These are phyloP conservation scores for Podarcis lilfordi DNA, from an alignment of 2,797 vertebrate genomes.

Conservation along the genomic window DNA sequence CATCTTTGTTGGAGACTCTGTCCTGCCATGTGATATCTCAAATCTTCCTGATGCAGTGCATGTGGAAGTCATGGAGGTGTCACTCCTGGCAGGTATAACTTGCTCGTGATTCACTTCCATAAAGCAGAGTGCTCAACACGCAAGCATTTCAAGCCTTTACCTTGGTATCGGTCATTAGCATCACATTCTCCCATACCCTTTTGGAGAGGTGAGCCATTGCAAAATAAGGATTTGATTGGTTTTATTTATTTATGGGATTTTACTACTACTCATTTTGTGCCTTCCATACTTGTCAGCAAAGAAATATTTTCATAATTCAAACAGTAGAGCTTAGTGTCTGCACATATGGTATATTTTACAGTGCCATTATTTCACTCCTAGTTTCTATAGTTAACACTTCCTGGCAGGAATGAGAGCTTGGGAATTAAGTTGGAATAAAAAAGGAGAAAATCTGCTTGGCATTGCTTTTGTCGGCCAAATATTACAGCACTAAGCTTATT, in stretches of 20 bases:
- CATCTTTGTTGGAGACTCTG: no score
- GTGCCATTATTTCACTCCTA: background rate
- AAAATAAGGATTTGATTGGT: background rate
- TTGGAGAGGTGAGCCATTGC: no score
- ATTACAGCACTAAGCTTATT: background rate
- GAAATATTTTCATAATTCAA: background rate
- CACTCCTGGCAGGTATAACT: no score
- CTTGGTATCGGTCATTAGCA: no score
- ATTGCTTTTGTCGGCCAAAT: slow-evolving; percentile 28
- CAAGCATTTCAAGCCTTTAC: no score
- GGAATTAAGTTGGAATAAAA: background rate
- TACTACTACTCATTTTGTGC: background rate
- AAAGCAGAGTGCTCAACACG: no score
- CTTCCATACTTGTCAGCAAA: background rate
- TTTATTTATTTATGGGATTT: background rate
- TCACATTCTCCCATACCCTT: no score
- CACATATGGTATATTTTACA: background rate
- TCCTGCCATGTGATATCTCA: no score
- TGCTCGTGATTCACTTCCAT: no score
- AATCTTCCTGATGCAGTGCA: no score
- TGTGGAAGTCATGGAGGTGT: no score
- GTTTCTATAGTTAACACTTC: background rate
- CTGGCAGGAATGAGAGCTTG: background rate
- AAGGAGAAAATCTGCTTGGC: slow-evolving; percentile 17
- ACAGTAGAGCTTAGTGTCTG: no score